Percentiles rank a stretch among this genome's conserved stretches.
phyloP scores from a whole-genome alignment of 2,113 vertebrate species.

The Chamaetylas fuelleborni region DNA sequence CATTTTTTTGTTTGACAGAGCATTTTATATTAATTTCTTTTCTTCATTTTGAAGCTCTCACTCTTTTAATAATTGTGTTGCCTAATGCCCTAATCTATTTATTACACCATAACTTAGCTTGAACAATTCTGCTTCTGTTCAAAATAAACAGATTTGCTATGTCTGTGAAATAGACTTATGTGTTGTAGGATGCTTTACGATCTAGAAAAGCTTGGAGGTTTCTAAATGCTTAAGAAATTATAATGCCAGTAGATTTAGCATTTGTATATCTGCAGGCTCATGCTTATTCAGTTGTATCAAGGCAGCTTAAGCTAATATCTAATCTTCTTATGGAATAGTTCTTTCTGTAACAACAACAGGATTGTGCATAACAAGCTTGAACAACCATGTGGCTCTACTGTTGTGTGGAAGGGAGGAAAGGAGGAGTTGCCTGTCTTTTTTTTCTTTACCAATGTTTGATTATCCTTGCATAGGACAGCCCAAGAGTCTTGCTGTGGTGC shows the following conservation, averaged over 20 bases:
- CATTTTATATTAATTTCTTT: slow-evolving; percentile 34
- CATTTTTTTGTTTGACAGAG: slow-evolving; percentile 62
- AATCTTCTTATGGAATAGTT: slow-evolving; percentile 70
- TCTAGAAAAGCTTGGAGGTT: slow-evolving; percentile 50
- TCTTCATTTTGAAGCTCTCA: slow-evolving; percentile 57
- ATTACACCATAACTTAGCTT: slow-evolving; percentile 27
- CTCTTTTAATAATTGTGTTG: slow-evolving; percentile 70
- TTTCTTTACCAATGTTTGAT: neutral
- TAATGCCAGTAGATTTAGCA: slow-evolving; percentile 64
- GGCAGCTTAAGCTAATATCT: slow-evolving; percentile 69
- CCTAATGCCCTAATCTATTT: slow-evolving; percentile 67
- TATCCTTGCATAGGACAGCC: neutral
- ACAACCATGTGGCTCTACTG: neutral
- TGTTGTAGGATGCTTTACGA: slow-evolving; percentile 45
- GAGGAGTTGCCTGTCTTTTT: neutral
- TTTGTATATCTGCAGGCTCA: slow-evolving; percentile 66
- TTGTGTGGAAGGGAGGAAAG: neutral
- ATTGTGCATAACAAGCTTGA: slow-evolving; percentile 50
- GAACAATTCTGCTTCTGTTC: slow-evolving; percentile 36
- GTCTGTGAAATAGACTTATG: slow-evolving; percentile 42
- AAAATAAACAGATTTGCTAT: slow-evolving; percentile 39
- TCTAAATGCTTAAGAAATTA: slow-evolving; percentile 69
- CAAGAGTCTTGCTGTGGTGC: neutral
- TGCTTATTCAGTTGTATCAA: slow-evolving; percentile 66
- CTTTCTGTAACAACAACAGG: slow-evolving; percentile 44